Evolutionary conservation across 2,797 vertebrate species (phyloP).

Genomic region (Cuculus canorus): DNA sequence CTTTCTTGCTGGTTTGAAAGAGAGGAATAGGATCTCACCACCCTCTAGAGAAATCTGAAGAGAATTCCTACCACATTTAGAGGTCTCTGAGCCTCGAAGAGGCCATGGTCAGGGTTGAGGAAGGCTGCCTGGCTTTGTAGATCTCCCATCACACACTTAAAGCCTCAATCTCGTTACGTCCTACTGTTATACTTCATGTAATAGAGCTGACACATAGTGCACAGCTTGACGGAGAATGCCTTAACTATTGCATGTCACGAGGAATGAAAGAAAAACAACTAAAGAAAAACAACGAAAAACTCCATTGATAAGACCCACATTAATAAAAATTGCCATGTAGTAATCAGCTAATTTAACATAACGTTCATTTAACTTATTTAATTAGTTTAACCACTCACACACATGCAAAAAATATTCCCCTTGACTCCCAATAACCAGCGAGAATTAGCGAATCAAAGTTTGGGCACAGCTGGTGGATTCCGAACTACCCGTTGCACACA

Average conservation of each 20-base stretch:
- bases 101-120: neutral
- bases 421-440: neutral
- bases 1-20: neutral
- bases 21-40: neutral
- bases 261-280: neutral
- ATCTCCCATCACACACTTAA: neutral
- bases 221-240: neutral
- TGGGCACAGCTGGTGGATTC: neutral
- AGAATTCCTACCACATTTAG: neutral
- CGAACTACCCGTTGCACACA: neutral
- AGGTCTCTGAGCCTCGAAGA: slow-evolving; percentile 4
- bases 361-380: neutral
- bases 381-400: neutral
- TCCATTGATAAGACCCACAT: neutral
- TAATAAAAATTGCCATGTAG: neutral
- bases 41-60: neutral
- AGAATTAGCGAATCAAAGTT: neutral
- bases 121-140: neutral
- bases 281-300: neutral
- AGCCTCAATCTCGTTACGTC: neutral
- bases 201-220: neutral
- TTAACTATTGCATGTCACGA: neutral
- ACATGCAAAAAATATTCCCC: neutral
- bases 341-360: neutral
- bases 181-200: neutral